Conservation (phyloP, 1,140 invertebrate genomes). For the Trichonephila clavipes region DNA sequence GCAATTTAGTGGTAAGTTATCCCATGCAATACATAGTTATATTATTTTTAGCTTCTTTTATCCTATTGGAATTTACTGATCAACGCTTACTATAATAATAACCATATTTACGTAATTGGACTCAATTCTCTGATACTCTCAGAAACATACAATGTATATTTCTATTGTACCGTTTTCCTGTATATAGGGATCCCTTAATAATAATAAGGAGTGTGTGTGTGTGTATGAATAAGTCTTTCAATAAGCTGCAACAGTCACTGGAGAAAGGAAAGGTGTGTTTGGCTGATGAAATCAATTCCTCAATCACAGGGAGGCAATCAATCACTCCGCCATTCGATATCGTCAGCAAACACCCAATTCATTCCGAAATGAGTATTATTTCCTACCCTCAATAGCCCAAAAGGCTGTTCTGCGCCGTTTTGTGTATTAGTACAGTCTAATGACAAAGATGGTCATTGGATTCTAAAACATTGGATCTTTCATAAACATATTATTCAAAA, state of each 20-base stretch:
- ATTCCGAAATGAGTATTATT: not conserved
- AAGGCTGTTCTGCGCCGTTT: too few species aligned
- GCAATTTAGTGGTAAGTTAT: too few species aligned
- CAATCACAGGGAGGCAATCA: conserved; percentile 1
- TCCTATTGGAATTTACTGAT: not conserved
- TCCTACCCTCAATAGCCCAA: not conserved
- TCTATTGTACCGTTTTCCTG: not conserved
- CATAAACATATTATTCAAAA: too few species aligned
- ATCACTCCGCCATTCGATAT: not conserved
- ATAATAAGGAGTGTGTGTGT: too few species aligned
- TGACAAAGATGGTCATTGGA: too few species aligned
- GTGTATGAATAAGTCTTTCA: too few species aligned
- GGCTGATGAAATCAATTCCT: not conserved
- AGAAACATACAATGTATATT: not conserved
- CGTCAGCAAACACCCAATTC: not conserved
- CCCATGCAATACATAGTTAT: too few species aligned
- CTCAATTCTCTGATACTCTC: not conserved
- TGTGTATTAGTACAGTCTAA: too few species aligned
- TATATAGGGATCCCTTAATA: not conserved
- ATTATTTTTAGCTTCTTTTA: too few species aligned
- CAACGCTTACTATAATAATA: not conserved
- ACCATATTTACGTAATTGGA: not conserved
- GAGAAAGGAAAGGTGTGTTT: not conserved
- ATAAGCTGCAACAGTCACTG: not conserved
- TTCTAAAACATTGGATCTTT: too few species aligned